phyloP scores from a whole-genome alignment of 2,797 vertebrate species.

The Acanthiza pusilla region DNA sequence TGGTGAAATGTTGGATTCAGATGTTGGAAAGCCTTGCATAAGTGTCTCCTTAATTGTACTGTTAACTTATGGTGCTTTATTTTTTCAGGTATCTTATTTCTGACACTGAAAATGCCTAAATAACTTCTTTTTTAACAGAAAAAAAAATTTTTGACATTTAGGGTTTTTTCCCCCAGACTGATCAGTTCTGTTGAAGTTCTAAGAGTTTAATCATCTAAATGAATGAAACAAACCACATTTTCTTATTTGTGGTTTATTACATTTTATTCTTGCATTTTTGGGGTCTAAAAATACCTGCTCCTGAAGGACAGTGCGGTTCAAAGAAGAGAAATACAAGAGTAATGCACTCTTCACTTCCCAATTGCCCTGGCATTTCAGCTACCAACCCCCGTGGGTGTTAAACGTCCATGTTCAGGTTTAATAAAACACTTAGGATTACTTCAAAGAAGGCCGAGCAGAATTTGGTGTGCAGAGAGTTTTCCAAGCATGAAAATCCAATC shows the following conservation, averaged over 20 bases:
- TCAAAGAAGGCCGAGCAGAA: background rate
- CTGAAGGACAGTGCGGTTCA: background rate
- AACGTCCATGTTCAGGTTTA: background rate
- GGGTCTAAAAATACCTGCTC: background rate
- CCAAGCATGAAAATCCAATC: background rate
- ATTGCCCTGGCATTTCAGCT: background rate
- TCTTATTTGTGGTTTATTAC: background rate
- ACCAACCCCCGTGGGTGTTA: background rate
- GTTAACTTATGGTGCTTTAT: background rate
- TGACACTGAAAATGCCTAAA: background rate
- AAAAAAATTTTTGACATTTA: background rate
- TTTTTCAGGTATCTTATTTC: background rate
- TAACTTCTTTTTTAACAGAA: background rate
- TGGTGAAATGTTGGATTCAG: background rate
- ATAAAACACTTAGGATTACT: background rate
- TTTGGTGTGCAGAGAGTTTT: background rate
- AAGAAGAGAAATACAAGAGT: background rate
- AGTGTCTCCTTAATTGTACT: background rate
- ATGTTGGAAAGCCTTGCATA: background rate
- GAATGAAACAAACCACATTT: background rate
- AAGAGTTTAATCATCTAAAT: background rate
- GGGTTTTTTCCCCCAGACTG: fast-evolving
- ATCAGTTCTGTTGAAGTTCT: background rate
- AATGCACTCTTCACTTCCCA: fast-evolving
- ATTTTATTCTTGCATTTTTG: background rate